These are phyloP conservation scores for Campopleginae sp. DNA, from an alignment of 2,888 invertebrate genomes.

Conservation along the genomic window DNA sequence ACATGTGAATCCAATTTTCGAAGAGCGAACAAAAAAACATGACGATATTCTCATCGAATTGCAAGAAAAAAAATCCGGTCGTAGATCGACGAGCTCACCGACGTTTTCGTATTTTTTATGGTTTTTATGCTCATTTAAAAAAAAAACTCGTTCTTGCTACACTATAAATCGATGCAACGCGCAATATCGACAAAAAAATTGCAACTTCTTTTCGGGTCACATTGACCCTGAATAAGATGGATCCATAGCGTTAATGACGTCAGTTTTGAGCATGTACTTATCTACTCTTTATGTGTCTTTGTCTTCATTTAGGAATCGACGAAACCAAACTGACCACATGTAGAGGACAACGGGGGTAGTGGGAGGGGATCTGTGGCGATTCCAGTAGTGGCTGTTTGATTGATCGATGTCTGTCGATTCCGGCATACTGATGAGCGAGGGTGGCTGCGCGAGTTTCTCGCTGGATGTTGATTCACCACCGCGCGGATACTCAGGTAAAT, in stretches of 20 bases:
- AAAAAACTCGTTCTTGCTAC: too few species aligned
- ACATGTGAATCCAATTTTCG: background rate
- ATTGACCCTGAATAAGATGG: background rate
- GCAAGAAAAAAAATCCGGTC: background rate
- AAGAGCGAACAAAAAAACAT: background rate
- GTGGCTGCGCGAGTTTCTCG: constrained; percentile 69
- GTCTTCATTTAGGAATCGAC: constrained; percentile 50
- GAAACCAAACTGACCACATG: constrained; percentile 63
- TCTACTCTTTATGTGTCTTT: constrained; percentile 44
- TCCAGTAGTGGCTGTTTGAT: constrained; percentile 52
- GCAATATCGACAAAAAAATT: background rate
- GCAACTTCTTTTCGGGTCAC: background rate
- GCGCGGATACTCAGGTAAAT: constrained; percentile 70
- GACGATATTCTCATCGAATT: background rate
- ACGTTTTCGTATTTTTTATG: too few species aligned
- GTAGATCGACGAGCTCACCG: too few species aligned
- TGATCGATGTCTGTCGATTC: constrained; percentile 73
- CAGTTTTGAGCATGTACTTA: background rate
- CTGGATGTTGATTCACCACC: constrained; percentile 72
- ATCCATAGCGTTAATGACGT: background rate
- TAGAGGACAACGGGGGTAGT: constrained; percentile 39
- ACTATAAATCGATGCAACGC: too few species aligned
- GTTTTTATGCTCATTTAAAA: too few species aligned
- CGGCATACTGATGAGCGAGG: constrained; percentile 72
- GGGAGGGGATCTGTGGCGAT: constrained; percentile 53